phyloP scores from a whole-genome alignment of 2,113 vertebrate genomes.

The Castor canadensis region DNA sequence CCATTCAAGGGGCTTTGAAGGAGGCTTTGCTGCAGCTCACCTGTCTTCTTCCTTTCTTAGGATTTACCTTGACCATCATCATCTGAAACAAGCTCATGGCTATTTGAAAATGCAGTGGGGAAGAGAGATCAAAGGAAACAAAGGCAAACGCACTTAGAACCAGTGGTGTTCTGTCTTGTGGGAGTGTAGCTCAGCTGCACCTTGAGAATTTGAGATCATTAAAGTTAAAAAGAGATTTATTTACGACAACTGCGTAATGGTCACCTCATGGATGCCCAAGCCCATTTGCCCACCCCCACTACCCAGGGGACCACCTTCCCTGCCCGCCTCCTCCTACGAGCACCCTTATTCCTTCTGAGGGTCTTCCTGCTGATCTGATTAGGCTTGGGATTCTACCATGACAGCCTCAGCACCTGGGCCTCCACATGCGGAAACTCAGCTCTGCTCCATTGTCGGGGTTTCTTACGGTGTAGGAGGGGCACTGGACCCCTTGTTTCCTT shows the following conservation, averaged over 20 bases:
- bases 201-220: neutral
- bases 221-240: neutral
- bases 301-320: too few relatives aligned
- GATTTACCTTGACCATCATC: neutral
- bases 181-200: neutral
- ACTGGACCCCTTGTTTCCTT: neutral
- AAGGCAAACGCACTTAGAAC: neutral
- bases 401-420: neutral
- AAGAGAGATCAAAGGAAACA: neutral
- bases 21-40: neutral
- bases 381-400: too few relatives aligned
- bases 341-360: fast-evolving
- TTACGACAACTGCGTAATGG: too few relatives aligned
- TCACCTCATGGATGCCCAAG: too few relatives aligned
- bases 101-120: neutral
- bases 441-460: neutral
- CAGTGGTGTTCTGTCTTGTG: neutral
- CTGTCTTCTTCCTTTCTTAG: neutral
- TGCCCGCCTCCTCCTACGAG: neutral
- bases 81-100: neutral
- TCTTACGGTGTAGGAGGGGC: neutral
- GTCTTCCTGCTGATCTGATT: neutral
- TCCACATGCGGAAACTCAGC: neutral
- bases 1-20: neutral
- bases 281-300: neutral